Evolutionary conservation across 2,113 vertebrate species (phyloP).

Genomic region (Sinocyclocheilus maitianheensis): DNA sequence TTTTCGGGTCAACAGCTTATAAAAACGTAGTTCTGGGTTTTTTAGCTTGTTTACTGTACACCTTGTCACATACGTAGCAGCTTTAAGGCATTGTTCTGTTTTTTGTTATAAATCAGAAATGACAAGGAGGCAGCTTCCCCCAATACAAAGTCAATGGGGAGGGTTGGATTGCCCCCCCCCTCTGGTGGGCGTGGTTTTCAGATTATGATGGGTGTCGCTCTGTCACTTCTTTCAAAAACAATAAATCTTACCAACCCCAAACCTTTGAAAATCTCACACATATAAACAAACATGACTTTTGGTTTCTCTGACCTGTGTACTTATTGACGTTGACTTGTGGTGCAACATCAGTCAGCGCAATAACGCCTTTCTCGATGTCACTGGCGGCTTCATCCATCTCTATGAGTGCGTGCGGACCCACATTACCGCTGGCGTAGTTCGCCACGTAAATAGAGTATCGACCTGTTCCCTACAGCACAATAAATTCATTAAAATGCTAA

Average conservation of each 20-base stretch:
- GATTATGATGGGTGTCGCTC: too few relatives aligned
- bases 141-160: too few relatives aligned
- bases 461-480: conserved; percentile 82
- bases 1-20: too few relatives aligned
- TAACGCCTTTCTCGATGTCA: conserved; percentile 79
- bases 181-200: too few relatives aligned
- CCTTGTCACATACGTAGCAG: too few relatives aligned
- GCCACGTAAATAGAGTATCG: conserved; percentile 91
- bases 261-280: not conserved
- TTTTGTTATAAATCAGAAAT: too few relatives aligned
- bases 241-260: not conserved
- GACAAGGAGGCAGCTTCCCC: too few relatives aligned
- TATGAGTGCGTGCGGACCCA: conserved; percentile 88
- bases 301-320: conserved; percentile 81
- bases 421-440: conserved; percentile 88
- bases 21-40: too few relatives aligned
- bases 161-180: too few relatives aligned
- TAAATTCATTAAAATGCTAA: not conserved
- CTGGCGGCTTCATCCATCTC: conserved; percentile 92
- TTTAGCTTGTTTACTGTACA: too few relatives aligned
- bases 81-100: too few relatives aligned
- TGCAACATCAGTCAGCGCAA: conserved; percentile 87
- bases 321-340: conserved; percentile 85
- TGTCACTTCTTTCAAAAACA: too few relatives aligned
- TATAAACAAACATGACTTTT: not conserved